Conservation (phyloP, 1,140 invertebrate species). For the Halyomorpha halys region DNA sequence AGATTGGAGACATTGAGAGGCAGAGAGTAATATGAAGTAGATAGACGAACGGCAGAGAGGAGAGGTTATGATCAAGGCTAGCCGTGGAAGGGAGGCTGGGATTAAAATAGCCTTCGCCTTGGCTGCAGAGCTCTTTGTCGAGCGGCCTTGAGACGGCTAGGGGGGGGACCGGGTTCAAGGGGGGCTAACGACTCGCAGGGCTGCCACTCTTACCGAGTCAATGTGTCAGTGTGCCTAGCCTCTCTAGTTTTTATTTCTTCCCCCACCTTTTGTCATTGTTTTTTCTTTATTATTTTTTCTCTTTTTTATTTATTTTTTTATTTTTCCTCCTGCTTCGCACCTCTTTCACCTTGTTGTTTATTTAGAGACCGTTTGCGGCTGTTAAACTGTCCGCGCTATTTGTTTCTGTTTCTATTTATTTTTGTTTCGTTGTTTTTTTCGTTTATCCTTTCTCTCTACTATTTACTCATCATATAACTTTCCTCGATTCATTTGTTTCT, state of each 20-base stretch:
- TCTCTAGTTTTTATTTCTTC: conserved; percentile 12
- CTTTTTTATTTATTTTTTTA: background rate
- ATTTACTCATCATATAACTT: no score
- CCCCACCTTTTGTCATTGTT: background rate
- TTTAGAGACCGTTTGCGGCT: no score
- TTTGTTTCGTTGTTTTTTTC: no score
- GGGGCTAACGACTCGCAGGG: conserved; percentile 15
- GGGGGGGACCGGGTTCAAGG: conserved; percentile 12
- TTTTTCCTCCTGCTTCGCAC: background rate
- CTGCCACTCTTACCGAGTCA: conserved; percentile 11
- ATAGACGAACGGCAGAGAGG: background rate
- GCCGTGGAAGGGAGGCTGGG: background rate
- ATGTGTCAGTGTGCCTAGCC: conserved; percentile 1
- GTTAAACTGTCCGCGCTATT: conserved; percentile 1
- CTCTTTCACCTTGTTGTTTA: background rate
- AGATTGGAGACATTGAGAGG: no score
- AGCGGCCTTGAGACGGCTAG: background rate
- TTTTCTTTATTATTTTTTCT: background rate
- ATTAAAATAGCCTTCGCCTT: conserved; percentile 17
- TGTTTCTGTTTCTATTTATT: background rate
- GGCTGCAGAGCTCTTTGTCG: background rate
- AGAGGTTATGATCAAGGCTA: conserved; percentile 16
- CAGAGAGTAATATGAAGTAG: no score
- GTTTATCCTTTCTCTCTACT: no score
- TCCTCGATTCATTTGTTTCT: no score